Evolutionary conservation across 2,113 vertebrate genomes (phyloP).

Genomic region (Syrrhaptes paradoxus): DNA sequence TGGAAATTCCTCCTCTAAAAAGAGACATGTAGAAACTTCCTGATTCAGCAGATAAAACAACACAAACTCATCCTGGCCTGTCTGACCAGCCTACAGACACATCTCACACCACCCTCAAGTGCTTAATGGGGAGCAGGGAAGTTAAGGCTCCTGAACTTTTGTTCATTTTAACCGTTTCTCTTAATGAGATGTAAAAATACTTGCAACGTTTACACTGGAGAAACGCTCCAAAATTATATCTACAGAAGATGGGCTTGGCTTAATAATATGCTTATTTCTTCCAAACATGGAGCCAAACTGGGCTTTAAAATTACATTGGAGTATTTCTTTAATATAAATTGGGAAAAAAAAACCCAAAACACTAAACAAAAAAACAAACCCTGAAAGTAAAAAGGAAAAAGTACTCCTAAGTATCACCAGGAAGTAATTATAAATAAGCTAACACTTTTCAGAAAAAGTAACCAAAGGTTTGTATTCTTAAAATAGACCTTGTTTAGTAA

Average conservation of each 20-base stretch:
- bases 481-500: slow-evolving; percentile 44
- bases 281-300: background rate
- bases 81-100: background rate
- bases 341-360: no score
- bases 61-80: background rate
- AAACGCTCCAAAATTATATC: background rate
- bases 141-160: background rate
- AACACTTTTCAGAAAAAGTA: background rate
- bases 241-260: background rate
- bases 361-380: background rate
- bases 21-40: background rate
- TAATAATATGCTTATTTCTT: background rate
- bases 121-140: background rate
- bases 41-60: slow-evolving; percentile 42
- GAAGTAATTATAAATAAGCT: background rate
- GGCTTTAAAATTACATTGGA: background rate
- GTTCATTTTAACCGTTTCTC: background rate
- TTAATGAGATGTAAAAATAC: background rate
- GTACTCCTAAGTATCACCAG: background rate
- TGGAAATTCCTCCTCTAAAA: slow-evolving; percentile 36
- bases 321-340: background rate
- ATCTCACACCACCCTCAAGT: background rate
- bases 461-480: background rate
- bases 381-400: background rate
- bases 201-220: background rate